These are phyloP conservation scores for Xyrauchen texanus DNA, from an alignment of 2,113 vertebrate genomes.

Conservation along the genomic window DNA sequence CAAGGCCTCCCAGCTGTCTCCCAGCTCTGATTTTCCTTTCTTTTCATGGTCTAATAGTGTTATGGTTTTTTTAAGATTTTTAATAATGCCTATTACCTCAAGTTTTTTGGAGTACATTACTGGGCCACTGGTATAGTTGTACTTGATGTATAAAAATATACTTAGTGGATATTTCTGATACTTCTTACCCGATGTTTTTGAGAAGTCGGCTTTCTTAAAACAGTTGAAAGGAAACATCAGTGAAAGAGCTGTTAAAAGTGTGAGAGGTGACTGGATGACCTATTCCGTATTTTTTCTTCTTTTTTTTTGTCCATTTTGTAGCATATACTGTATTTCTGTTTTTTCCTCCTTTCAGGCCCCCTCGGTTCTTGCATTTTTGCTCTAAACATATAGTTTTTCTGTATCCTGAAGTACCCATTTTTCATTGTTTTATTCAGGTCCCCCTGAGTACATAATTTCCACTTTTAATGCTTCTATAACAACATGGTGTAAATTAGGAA, in stretches of 20 bases:
- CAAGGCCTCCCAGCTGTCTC: slow-evolving; percentile 68
- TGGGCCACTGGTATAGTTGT: background rate
- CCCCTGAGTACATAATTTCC: background rate
- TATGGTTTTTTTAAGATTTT: background rate
- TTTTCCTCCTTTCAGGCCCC: slow-evolving; percentile 66
- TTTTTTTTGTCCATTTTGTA: slow-evolving; percentile 69
- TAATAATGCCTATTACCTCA: background rate
- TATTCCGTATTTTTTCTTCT: slow-evolving; percentile 68
- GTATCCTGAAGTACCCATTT: slow-evolving; percentile 18
- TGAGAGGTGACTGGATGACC: slow-evolving; percentile 71
- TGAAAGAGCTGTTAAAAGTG: no score
- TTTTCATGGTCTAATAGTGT: slow-evolving; percentile 6
- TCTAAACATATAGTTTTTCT: slow-evolving; percentile 25
- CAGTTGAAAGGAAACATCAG: no score
- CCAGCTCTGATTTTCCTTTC: background rate
- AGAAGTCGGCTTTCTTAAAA: background rate
- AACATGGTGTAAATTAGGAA: background rate
- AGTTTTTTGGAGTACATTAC: background rate
- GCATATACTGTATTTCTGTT: slow-evolving; percentile 53
- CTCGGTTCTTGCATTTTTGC: slow-evolving; percentile 68
- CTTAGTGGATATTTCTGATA: no score
- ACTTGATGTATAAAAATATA: no score
- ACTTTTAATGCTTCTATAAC: background rate
- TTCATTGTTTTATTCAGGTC: background rate
- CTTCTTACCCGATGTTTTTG: background rate